phyloP scores from a whole-genome alignment of 1,140 invertebrate species.

The Drosophila equinoxialis region DNA sequence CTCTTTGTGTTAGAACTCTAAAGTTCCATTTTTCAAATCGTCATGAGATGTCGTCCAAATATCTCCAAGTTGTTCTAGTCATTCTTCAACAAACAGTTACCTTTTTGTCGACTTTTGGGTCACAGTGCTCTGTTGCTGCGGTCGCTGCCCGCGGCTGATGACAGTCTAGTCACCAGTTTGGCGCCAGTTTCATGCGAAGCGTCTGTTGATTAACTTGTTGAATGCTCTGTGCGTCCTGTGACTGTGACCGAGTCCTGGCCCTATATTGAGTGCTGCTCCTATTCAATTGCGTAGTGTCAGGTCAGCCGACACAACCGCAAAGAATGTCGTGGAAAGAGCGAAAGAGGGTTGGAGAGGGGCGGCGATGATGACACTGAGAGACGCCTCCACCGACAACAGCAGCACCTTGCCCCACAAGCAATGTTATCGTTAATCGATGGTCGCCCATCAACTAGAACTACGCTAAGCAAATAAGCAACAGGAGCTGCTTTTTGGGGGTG shows the following conservation, averaged over 20 bases:
- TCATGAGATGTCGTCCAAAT: background rate
- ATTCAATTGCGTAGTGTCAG: conserved; percentile 68
- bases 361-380: conserved; percentile 47
- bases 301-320: conserved; percentile 38
- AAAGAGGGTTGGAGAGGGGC: background rate
- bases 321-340: conserved; percentile 34
- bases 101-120: background rate
- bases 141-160: conserved; percentile 46
- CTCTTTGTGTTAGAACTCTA: no score
- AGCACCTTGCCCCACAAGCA: conserved; percentile 7
- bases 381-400: conserved; percentile 18
- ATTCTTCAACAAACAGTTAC: no score
- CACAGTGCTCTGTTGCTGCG: conserved; percentile 30
- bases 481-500: conserved; percentile 48
- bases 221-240: conserved; percentile 72
- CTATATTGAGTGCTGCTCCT: conserved; percentile 18
- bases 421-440: conserved; percentile 79
- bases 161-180: conserved; percentile 47
- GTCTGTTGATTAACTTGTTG: conserved; percentile 81
- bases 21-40: background rate
- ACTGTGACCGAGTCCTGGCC: conserved; percentile 6
- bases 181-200: conserved; percentile 77
- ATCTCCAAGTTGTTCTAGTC: background rate
- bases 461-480: conserved; percentile 77
- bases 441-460: conserved; percentile 65